Evolutionary conservation across 2,113 vertebrate species (phyloP).

Genomic region (Cinclus cinclus): DNA sequence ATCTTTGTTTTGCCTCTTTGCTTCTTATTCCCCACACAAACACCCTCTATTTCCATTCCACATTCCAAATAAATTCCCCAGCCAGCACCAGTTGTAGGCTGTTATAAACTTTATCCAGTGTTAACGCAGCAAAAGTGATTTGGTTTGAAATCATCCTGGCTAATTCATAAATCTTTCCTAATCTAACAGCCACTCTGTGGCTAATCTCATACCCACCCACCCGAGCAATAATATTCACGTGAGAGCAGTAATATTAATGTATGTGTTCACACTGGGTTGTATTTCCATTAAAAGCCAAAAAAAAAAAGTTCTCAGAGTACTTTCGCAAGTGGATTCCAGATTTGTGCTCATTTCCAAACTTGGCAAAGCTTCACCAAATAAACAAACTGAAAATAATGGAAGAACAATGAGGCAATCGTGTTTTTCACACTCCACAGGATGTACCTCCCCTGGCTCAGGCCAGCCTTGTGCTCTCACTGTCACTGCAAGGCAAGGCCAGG

Average conservation of each 20-base stretch:
- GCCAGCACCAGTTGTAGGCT: neutral
- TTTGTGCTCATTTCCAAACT: neutral
- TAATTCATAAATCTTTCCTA: neutral
- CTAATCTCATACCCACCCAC: neutral
- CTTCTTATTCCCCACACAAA: neutral
- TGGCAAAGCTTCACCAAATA: constrained; percentile 33
- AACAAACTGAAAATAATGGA: constrained; percentile 39
- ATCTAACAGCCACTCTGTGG: neutral
- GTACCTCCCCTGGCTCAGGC: neutral
- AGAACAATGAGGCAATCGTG: constrained; percentile 46
- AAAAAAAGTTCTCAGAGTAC: neutral
- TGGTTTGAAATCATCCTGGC: neutral
- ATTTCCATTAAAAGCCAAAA: neutral
- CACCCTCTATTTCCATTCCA: neutral
- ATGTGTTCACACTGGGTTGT: neutral
- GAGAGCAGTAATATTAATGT: neutral
- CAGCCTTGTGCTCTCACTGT: neutral
- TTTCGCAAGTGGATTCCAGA: neutral
- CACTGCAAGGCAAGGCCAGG: neutral
- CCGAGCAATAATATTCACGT: neutral
- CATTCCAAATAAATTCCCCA: neutral
- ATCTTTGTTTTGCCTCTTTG: neutral
- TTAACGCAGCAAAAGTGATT: neutral
- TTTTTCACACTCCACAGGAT: constrained; percentile 61
- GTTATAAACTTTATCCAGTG: neutral